These are phyloP conservation scores for Turritopsis rubra DNA, from an alignment of 30 jellyfish, hydroid and myxozoan species.

Conservation along the genomic window DNA sequence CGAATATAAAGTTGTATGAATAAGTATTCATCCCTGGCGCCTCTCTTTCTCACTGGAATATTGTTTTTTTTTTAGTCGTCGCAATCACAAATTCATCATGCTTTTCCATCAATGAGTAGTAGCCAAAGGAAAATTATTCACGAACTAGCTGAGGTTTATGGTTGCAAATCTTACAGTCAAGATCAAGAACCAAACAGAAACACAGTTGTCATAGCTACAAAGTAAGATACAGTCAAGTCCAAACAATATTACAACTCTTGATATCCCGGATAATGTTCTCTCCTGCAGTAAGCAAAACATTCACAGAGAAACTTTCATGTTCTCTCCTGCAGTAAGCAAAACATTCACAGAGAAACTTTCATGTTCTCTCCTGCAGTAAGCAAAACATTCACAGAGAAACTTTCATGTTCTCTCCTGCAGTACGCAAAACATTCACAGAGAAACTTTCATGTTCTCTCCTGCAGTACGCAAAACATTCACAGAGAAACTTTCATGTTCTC, in stretches of 20 bases:
- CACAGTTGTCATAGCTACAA: constrained; percentile 80
- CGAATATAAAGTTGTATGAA: neutral
- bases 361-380: too few relatives aligned
- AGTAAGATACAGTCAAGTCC: constrained; percentile 31
- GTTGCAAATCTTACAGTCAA: constrained; percentile 69
- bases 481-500: too few relatives aligned
- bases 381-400: too few relatives aligned
- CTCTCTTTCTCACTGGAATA: neutral
- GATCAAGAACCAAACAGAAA: constrained; percentile 89
- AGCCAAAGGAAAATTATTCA: constrained; percentile 71
- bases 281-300: too few relatives aligned
- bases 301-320: too few relatives aligned
- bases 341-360: too few relatives aligned
- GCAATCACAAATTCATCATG: constrained; percentile 55
- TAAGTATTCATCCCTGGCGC: neutral
- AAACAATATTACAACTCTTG: neutral
- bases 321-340: too few relatives aligned
- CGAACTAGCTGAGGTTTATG: constrained; percentile 76
- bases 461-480: too few relatives aligned
- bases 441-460: too few relatives aligned
- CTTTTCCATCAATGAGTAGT: constrained; percentile 76
- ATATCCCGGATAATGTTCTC: neutral
- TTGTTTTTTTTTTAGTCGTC: constrained; percentile 40
- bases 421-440: too few relatives aligned
- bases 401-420: too few relatives aligned